These are phyloP conservation scores for Charanyca ferruginea DNA, from an alignment of 2,888 invertebrate species.

Conservation along the genomic window DNA sequence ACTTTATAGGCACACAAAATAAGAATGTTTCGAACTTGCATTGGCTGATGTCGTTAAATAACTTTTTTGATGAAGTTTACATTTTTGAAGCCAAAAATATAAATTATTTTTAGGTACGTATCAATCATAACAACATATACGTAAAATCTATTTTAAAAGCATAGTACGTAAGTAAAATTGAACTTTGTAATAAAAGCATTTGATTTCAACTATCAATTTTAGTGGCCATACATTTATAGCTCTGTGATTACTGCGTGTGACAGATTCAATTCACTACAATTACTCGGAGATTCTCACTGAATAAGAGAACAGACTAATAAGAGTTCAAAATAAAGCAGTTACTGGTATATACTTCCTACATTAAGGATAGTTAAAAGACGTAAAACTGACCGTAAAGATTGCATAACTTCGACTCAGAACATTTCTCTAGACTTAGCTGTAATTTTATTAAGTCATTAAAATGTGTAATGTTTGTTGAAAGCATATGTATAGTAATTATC, in stretches of 20 bases:
- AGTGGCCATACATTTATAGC: conserved; percentile 13
- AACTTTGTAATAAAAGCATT: background rate
- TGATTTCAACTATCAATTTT: conserved; percentile 1
- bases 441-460: conserved; percentile 28
- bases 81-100: no score
- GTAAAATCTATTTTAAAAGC: background rate
- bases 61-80: no score
- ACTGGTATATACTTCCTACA: conserved; percentile 31
- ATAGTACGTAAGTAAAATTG: background rate
- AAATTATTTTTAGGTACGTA: no score
- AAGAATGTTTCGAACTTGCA: no score
- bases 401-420: background rate
- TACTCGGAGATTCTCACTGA: conserved; percentile 22
- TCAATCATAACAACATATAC: no score
- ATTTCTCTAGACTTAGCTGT: conserved; percentile 19
- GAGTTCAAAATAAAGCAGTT: conserved; percentile 9
- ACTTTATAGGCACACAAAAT: no score
- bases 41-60: no score
- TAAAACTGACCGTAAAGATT: conserved; percentile 9
- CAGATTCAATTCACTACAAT: conserved; percentile 46
- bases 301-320: conserved; percentile 12
- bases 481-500: conserved; percentile 1
- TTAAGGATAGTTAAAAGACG: conserved; percentile 14
- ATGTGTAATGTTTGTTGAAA: conserved; percentile 11
- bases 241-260: conserved; percentile 26